These are phyloP conservation scores for Lepidonotus clava DNA, from an alignment of 2,888 invertebrate species.

Conservation along the genomic window DNA sequence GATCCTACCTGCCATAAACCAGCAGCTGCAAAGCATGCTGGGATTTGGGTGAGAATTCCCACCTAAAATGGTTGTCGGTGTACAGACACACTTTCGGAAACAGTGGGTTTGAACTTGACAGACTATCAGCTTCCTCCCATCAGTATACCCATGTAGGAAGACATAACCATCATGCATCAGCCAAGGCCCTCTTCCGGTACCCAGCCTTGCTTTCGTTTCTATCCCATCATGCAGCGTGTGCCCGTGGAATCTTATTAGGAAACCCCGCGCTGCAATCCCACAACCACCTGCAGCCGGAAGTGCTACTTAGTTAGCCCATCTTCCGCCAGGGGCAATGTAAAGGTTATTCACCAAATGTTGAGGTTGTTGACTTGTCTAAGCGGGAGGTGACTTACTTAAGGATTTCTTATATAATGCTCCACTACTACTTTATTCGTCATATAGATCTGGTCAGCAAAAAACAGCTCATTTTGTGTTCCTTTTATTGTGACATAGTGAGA, in stretches of 20 bases:
- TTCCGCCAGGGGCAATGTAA: background rate
- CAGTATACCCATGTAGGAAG: background rate
- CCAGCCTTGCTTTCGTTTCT: background rate
- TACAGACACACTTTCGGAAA: background rate
- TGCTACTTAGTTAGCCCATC: conserved; percentile 19
- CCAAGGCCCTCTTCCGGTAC: background rate
- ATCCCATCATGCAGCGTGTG: background rate
- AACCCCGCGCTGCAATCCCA: conserved; percentile 7
- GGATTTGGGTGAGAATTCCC: too few species aligned
- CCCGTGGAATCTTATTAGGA: background rate
- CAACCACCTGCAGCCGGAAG: conserved; percentile 37
- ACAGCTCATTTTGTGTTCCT: too few species aligned
- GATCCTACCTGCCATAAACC: too few species aligned
- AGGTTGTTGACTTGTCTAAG: conserved; percentile 2
- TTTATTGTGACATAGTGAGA: too few species aligned
- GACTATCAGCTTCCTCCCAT: too few species aligned
- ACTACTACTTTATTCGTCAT: too few species aligned
- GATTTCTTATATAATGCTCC: too few species aligned
- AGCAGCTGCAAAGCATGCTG: too few species aligned
- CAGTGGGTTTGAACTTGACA: background rate
- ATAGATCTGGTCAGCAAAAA: too few species aligned
- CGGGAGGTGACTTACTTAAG: too few species aligned
- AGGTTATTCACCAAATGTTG: background rate
- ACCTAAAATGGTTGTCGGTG: background rate
- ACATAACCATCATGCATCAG: conserved; percentile 6